These are phyloP conservation scores for Paedocypris micromegethes DNA, from an alignment of 2,797 vertebrate species.

Conservation along the genomic window DNA sequence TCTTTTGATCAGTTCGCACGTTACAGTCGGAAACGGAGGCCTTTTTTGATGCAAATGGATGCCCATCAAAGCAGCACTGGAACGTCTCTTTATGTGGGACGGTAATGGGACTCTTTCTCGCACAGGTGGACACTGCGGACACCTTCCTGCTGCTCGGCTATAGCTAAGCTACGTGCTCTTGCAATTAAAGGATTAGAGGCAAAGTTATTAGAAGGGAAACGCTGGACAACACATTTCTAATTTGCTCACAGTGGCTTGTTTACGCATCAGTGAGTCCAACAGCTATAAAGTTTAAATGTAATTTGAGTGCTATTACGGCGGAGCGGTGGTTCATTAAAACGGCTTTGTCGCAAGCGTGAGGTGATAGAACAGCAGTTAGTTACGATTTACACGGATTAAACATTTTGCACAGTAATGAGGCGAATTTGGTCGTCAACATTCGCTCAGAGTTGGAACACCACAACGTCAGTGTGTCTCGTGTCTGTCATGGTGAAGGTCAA, in stretches of 20 bases:
- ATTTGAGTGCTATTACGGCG: conserved; percentile 34
- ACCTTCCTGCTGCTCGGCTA: conserved; percentile 53
- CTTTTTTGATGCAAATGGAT: conserved; percentile 74
- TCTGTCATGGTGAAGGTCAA: conserved; percentile 28
- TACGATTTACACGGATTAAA: conserved; percentile 10
- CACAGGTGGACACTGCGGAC: conserved; percentile 61
- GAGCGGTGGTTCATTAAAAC: conserved; percentile 26
- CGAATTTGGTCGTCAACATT: conserved; percentile 16
- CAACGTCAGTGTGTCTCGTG: conserved; percentile 13
- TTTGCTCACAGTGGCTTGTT: conserved; percentile 28
- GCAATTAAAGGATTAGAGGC: conserved; percentile 68
- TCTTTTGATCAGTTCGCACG: conserved; percentile 82
- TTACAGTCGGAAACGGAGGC: conserved; percentile 71
- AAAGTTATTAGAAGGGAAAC: conserved; percentile 62
- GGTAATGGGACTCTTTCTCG: conserved; percentile 66
- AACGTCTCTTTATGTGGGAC: conserved; percentile 68
- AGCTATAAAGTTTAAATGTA: conserved; percentile 34
- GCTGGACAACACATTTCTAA: conserved; percentile 55
- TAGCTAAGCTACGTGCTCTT: conserved; percentile 60
- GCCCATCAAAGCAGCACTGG: conserved; percentile 69
- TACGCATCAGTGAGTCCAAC: conserved; percentile 35
- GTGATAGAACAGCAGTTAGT: conserved; percentile 14
- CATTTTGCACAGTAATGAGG: conserved; percentile 14
- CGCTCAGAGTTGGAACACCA: not conserved
- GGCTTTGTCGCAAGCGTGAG: conserved; percentile 29